Percentiles rank a stretch among this genome's conserved stretches.
Evolutionary conservation across 1,140 invertebrate species (phyloP).

Genomic region (Diabrotica virgifera): DNA sequence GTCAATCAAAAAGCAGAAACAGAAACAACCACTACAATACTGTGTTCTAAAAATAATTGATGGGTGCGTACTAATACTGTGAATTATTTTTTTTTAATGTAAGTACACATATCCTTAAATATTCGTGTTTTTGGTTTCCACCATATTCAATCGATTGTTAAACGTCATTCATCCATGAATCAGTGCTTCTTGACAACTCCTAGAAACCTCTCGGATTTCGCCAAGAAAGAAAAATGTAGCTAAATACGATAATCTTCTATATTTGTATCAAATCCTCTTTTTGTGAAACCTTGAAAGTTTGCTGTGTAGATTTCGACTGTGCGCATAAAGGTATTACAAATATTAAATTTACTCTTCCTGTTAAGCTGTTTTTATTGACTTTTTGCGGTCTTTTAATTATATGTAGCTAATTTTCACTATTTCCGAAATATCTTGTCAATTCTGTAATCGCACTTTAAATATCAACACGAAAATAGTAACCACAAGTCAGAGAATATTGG

Average conservation of each 20-base stretch:
- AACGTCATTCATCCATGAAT: background rate
- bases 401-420: no score
- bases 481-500: no score
- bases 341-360: background rate
- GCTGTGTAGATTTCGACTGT: no score
- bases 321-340: no score
- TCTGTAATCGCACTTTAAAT: no score
- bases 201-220: background rate
- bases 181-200: background rate
- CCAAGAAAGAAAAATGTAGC: background rate
- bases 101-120: background rate
- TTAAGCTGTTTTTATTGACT: background rate
- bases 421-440: no score
- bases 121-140: background rate
- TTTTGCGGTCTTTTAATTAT: background rate
- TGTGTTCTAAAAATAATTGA: constrained; percentile 1
- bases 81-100: background rate
- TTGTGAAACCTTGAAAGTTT: no score
- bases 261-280: background rate
- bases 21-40: background rate
- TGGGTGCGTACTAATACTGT: background rate
- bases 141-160: background rate
- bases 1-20: background rate
- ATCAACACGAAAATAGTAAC: no score
- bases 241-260: background rate